These are phyloP conservation scores for Luidia sarsii DNA, from an alignment of 53 echinoderm and acorn worm species.

Conservation along the genomic window DNA sequence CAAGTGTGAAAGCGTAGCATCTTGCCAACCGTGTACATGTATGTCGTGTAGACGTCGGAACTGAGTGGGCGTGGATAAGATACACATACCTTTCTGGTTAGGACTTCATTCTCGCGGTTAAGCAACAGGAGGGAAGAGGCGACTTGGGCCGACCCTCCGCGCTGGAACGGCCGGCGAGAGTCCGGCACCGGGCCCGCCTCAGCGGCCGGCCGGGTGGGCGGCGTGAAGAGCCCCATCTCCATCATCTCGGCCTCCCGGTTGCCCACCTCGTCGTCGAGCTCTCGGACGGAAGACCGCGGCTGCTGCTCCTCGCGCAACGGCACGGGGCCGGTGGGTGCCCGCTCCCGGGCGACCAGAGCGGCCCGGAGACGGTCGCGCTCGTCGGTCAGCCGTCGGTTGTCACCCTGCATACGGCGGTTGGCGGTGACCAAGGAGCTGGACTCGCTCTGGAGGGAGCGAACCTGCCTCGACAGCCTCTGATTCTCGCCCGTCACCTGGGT, in stretches of 20 bases:
- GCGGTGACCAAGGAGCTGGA: neutral
- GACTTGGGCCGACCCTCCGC: neutral
- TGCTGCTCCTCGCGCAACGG: too few species aligned
- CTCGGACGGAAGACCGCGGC: neutral
- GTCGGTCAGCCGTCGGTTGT: neutral
- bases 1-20: too few species aligned
- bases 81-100: conserved; percentile 13
- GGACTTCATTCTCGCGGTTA: conserved; percentile 2
- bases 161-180: neutral
- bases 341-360: neutral
- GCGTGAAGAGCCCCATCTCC: conserved; percentile 11
- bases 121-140: conserved; percentile 5
- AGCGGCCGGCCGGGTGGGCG: neutral
- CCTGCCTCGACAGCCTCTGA: neutral
- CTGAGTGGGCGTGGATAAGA: too few species aligned
- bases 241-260: conserved; percentile 56
- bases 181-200: neutral
- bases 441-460: neutral
- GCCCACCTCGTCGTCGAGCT: conserved; percentile 46
- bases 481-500: neutral
- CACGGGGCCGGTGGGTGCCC: neutral
- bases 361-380: conserved; percentile 6
- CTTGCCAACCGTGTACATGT: too few species aligned
- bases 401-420: too few species aligned
- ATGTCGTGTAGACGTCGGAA: too few species aligned